Conservation (phyloP, 2,797 vertebrate species). For the Myoxocephalus aenaeus region DNA sequence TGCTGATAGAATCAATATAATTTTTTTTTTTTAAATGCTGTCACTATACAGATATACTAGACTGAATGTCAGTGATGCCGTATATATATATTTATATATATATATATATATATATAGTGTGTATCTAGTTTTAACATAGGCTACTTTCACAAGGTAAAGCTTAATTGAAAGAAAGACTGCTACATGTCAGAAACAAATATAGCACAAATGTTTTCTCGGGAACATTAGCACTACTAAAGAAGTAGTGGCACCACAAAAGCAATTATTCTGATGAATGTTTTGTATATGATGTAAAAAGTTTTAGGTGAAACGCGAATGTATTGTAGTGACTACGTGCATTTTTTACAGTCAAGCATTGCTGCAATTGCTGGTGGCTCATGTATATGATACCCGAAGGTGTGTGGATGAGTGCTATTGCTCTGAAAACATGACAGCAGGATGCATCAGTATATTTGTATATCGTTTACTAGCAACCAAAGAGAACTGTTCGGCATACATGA, state of each 20-base stretch:
- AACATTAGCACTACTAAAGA: conserved; percentile 77
- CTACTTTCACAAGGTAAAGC: conserved; percentile 65
- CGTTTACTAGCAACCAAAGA: conserved; percentile 73
- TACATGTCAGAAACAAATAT: conserved; percentile 67
- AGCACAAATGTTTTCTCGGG: conserved; percentile 73
- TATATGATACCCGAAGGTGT: conserved; percentile 37
- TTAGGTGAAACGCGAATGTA: conserved; percentile 72
- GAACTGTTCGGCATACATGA: conserved; percentile 40
- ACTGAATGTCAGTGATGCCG: conserved; percentile 63
- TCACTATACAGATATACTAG: conserved; percentile 56
- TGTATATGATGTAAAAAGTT: conserved; percentile 88
- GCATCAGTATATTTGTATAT: conserved; percentile 33
- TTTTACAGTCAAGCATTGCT: conserved; percentile 42
- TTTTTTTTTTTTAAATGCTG: background rate
- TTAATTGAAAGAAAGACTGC: conserved; percentile 53
- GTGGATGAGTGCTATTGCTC: conserved; percentile 30
- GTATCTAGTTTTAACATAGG: conserved; percentile 77
- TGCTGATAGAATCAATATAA: conserved; percentile 46
- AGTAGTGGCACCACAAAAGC: conserved; percentile 79
- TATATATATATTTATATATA: conserved; percentile 73
- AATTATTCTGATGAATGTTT: conserved; percentile 81
- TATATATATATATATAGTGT: conserved; percentile 72
- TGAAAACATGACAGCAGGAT: conserved; percentile 26
- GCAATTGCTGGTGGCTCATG: conserved; percentile 29
- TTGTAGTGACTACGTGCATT: conserved; percentile 62